phyloP scores from a whole-genome alignment of 2,113 vertebrate genomes.

The Thryonomys swinderianus region DNA sequence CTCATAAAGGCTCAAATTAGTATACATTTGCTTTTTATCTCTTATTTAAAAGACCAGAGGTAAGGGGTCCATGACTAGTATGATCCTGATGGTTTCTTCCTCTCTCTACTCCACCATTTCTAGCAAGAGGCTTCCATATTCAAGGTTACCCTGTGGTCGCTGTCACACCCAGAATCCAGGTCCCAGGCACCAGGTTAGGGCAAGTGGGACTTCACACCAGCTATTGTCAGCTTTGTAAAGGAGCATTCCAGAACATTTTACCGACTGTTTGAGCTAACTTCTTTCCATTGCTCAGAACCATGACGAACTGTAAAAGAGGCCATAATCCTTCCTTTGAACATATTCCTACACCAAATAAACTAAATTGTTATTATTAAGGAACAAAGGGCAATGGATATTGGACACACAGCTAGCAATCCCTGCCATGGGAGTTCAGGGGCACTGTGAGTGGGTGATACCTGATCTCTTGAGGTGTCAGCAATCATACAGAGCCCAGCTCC shows the following conservation, averaged over 20 bases:
- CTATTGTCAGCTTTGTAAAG: not conserved
- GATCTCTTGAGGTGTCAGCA: not conserved
- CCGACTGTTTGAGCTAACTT: constrained; percentile 14
- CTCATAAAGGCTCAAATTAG: not conserved
- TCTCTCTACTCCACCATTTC: not conserved
- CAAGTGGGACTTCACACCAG: not conserved
- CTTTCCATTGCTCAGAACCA: not conserved
- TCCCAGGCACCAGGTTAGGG: not conserved
- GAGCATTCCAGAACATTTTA: not conserved
- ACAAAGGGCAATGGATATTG: not conserved
- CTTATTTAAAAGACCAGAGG: not conserved
- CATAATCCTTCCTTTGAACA: not conserved
- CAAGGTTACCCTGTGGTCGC: not conserved
- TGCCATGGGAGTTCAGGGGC: not conserved
- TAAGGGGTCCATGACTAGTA: not conserved
- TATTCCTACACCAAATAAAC: not conserved
- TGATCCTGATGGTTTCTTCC: not conserved
- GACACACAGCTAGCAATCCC: not conserved
- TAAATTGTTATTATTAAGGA: not conserved
- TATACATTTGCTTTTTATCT: not conserved
- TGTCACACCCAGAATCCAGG: not conserved
- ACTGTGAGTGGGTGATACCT: not conserved
- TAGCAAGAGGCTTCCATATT: not conserved
- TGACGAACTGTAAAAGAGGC: not conserved
- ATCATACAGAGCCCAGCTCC: not conserved